Evolutionary conservation across 2,888 invertebrate species (phyloP), one percentile per base, ranked within the genome.

Genomic region (Nowickia ferox): DNA sequence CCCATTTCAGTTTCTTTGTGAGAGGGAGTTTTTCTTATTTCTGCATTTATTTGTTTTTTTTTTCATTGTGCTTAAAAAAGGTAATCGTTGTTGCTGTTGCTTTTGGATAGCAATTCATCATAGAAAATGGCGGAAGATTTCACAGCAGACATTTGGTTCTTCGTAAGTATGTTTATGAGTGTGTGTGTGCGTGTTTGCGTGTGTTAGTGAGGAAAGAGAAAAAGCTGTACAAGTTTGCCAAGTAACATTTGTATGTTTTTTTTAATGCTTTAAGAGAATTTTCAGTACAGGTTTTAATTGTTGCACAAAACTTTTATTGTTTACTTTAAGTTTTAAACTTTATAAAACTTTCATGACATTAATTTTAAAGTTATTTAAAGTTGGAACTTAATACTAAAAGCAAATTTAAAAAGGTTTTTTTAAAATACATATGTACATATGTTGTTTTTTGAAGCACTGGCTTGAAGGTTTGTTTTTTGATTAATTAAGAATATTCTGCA

Each of bases 71-170:
- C 61, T 68, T 81, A 53, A 68, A 79, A 81, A 80, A 75, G 53
- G 81, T 68, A 68, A 81, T 59, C 51, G 59, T 65, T 82, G 59
- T 71, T 84, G 71, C 79, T 68, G 75, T 71, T 74, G 61, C 46
- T 84, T 59, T 79, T 63, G 74, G 80, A 80, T 65, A 89, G 91
- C 91, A 91, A 91, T 91, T 91, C 92, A 91, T 91, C 92, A 91
- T 91, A 91, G 92, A 91, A 91, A 91, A 91, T 91, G 92, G 92
- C 92, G 92, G 90, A 89, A 89, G 86, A 81, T 84, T 78, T 85
- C 61, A 76, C 61, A 84, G 72, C 78, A 76, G 66, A 81, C 84
- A 59, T 55, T 65, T 69, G 69, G 10, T 10, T 78, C n/a, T 46
- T 17, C 40, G 40, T 40, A 1, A 40, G 38, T 46, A 13, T 66